phyloP scores from a whole-genome alignment of 92 coral and sea anemone genomes.

The Epizoanthus scotinus region DNA sequence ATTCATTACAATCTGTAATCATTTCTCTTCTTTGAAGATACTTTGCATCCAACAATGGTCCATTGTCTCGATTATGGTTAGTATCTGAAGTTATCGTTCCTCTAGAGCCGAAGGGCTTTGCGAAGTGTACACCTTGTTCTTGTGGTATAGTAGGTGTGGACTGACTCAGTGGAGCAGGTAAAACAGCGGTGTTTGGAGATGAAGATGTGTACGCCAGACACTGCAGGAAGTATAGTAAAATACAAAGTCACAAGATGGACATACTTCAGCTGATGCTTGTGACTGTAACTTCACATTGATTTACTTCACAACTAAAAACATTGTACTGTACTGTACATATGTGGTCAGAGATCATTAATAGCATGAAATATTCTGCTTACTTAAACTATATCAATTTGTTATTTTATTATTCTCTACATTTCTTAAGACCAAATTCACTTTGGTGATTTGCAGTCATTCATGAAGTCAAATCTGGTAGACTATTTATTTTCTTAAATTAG shows the following conservation, averaged over 20 bases:
- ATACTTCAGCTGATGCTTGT: constrained; percentile 25
- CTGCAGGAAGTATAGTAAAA: not conserved
- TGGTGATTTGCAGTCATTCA: too few species aligned
- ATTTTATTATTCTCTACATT: too few species aligned
- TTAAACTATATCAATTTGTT: too few species aligned
- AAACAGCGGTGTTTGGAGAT: constrained; percentile 52
- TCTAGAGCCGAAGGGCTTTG: constrained; percentile 43
- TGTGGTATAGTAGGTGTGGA: constrained; percentile 89
- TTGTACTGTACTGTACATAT: too few species aligned
- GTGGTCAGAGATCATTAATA: too few species aligned
- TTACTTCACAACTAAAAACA: too few species aligned
- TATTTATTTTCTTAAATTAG: too few species aligned
- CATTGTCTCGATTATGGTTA: constrained; percentile 64
- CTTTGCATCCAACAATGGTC: constrained; percentile 88
- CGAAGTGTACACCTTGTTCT: constrained; percentile 46
- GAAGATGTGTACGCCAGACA: constrained; percentile 55
- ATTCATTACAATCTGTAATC: constrained; percentile 4
- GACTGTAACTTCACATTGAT: not conserved
- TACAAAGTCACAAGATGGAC: not conserved
- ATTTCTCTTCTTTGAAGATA: constrained; percentile 73
- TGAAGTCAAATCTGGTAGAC: too few species aligned
- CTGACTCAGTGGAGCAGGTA: constrained; percentile 84
- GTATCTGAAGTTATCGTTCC: constrained; percentile 33
- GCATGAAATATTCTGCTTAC: too few species aligned
- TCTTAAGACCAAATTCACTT: too few species aligned